Evolutionary conservation across 2,888 invertebrate species (phyloP).

Genomic region (Coleophora flavipennella): DNA sequence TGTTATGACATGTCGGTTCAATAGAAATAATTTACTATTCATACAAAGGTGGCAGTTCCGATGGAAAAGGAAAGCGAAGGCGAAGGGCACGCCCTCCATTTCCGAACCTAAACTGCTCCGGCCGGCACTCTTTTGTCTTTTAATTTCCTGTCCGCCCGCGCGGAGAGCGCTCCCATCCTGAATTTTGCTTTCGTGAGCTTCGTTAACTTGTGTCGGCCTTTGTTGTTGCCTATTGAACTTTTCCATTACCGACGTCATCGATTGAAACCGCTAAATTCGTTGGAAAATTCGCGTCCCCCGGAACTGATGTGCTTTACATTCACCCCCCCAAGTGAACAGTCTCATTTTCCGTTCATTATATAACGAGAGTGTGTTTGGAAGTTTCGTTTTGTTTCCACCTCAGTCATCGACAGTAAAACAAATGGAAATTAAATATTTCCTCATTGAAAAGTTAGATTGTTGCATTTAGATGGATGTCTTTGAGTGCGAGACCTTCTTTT

Average conservation of each 20-base stretch:
- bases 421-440: slow-evolving; percentile 58
- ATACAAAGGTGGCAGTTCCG: slow-evolving; percentile 34
- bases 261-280: slow-evolving; percentile 63
- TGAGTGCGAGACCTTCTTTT: slow-evolving; percentile 45
- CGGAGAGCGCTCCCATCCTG: slow-evolving; percentile 45
- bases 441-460: slow-evolving; percentile 56
- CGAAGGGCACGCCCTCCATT: slow-evolving; percentile 51
- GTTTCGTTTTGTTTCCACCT: slow-evolving; percentile 40
- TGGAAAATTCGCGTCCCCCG: slow-evolving; percentile 47
- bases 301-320: slow-evolving; percentile 6
- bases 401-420: slow-evolving; percentile 25
- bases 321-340: slow-evolving; percentile 38
- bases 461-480: slow-evolving; percentile 43
- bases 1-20: slow-evolving; percentile 15
- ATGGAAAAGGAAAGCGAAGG: slow-evolving; percentile 38
- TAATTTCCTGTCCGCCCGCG: slow-evolving; percentile 67
- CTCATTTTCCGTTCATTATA: slow-evolving; percentile 48
- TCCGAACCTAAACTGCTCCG: slow-evolving; percentile 60
- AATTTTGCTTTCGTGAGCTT: slow-evolving; percentile 67
- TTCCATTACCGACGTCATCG: slow-evolving; percentile 64
- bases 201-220: slow-evolving; percentile 67
- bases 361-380: slow-evolving; percentile 41
- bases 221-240: slow-evolving; percentile 69
- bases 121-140: slow-evolving; percentile 68
- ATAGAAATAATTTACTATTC: slow-evolving; percentile 25